Conservation (phyloP, 2,888 invertebrate genomes). For the Drosophila tanythrix region DNA sequence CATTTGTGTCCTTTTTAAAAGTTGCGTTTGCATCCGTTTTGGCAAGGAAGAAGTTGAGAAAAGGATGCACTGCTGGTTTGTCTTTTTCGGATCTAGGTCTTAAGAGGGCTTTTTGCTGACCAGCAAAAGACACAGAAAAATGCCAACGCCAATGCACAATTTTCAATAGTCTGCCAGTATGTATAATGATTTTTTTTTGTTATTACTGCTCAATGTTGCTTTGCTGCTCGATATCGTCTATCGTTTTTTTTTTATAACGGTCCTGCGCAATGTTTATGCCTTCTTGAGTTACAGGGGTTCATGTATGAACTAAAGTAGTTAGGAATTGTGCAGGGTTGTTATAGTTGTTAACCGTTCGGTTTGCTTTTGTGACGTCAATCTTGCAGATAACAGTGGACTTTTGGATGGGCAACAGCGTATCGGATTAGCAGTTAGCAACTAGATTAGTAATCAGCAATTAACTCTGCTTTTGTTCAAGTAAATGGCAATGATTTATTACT, state of each 20-base stretch:
- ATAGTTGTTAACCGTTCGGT: neutral
- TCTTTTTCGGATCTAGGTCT: neutral
- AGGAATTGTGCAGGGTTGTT: neutral
- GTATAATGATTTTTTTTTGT: constrained; percentile 11
- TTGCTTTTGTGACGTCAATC: neutral
- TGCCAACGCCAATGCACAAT: neutral
- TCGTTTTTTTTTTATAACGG: neutral
- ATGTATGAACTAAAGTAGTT: neutral
- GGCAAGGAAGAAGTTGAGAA: constrained; percentile 24
- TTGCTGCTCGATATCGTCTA: constrained; percentile 1
- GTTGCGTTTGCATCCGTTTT: constrained; percentile 22
- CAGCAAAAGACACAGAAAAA: neutral
- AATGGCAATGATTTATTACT: neutral
- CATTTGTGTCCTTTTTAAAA: constrained; percentile 5
- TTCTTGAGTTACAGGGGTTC: neutral
- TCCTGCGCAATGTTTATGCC: constrained; percentile 11
- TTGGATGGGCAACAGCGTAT: neutral
- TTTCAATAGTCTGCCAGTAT: constrained; percentile 2
- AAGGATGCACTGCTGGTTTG: constrained; percentile 8
- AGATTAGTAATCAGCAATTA: neutral
- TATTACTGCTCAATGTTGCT: constrained; percentile 11
- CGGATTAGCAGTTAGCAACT: neutral
- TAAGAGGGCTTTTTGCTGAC: neutral
- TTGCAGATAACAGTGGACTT: neutral
- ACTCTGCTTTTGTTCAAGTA: neutral